Percentiles rank a stretch among this genome's conserved stretches.
These are phyloP conservation scores for Muricea muricata DNA, from an alignment of 92 coral and sea anemone genomes.

Conservation along the genomic window DNA sequence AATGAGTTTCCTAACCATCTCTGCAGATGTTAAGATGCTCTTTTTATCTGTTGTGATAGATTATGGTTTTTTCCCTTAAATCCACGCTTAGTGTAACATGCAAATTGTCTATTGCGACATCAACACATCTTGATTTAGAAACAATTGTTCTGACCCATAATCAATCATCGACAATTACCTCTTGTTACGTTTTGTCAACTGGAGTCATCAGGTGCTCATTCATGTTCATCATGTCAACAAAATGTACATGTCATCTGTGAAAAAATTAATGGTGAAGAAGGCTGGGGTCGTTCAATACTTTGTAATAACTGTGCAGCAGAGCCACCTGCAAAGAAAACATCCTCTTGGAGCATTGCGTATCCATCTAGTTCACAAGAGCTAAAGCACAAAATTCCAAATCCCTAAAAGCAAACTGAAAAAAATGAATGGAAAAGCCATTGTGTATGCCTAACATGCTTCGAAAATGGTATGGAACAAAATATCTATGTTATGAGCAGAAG, in stretches of 20 bases:
- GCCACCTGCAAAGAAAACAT: too few relatives aligned
- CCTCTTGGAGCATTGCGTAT: background rate
- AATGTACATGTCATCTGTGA: conserved; percentile 12
- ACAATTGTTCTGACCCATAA: too few relatives aligned
- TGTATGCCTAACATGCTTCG: conserved; percentile 7
- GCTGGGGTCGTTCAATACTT: conserved; percentile 1
- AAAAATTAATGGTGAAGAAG: conserved; percentile 12
- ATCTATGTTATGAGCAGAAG: background rate
- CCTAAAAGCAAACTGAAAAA: conserved; percentile 9
- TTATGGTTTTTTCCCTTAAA: too few relatives aligned
- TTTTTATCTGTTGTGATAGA: too few relatives aligned
- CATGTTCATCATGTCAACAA: background rate
- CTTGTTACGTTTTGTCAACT: conserved; percentile 4
- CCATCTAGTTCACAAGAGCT: conserved; percentile 11
- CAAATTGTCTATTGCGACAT: too few relatives aligned
- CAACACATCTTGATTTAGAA: too few relatives aligned
- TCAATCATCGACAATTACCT: background rate
- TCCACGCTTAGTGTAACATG: too few relatives aligned
- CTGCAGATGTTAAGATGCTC: too few relatives aligned
- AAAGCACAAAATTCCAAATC: conserved; percentile 5
- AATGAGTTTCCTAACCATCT: too few relatives aligned
- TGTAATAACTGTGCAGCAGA: conserved; percentile 19
- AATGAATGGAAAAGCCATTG: conserved; percentile 20
- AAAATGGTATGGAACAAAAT: background rate
- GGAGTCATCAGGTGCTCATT: conserved; percentile 22